phyloP scores from a whole-genome alignment of 2,888 invertebrate genomes.

The Iselma pallidipennis region DNA sequence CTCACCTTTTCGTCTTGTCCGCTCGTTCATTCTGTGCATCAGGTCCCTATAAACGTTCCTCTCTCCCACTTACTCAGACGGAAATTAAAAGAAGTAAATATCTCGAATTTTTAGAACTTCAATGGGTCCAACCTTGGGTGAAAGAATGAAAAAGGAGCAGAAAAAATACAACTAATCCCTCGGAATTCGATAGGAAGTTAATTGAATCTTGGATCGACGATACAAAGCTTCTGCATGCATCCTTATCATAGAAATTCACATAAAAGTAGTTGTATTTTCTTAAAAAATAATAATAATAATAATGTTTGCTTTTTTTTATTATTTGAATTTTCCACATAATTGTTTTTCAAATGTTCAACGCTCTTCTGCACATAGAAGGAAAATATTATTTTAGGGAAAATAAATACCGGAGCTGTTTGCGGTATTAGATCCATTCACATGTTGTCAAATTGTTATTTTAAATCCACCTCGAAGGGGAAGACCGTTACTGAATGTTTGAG shows the following conservation, averaged over 20 bases:
- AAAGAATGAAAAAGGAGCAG: background rate
- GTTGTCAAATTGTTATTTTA: constrained; percentile 47
- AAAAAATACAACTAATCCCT: background rate
- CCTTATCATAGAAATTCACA: too few relatives aligned
- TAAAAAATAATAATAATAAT: too few relatives aligned
- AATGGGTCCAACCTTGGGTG: background rate
- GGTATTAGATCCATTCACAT: constrained; percentile 24
- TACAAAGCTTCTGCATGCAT: background rate
- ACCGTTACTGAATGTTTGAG: constrained; percentile 43
- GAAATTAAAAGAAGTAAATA: constrained; percentile 49
- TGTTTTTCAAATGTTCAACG: too few relatives aligned
- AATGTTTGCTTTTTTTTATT: too few relatives aligned
- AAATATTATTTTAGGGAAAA: constrained; percentile 10
- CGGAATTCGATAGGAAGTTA: background rate
- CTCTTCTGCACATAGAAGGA: background rate
- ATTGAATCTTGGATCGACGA: background rate
- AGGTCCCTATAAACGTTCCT: constrained; percentile 13
- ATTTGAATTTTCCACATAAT: too few relatives aligned
- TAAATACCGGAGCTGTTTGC: constrained; percentile 5
- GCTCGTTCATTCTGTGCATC: constrained; percentile 25
- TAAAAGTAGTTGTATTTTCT: too few relatives aligned
- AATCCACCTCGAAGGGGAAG: constrained; percentile 43
- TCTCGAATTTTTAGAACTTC: constrained; percentile 44
- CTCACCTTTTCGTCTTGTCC: constrained; percentile 36
- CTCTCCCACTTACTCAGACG: constrained; percentile 22